Evolutionary conservation across 23 tunicate species (phyloP).

Genomic region (Diplosoma virens): DNA sequence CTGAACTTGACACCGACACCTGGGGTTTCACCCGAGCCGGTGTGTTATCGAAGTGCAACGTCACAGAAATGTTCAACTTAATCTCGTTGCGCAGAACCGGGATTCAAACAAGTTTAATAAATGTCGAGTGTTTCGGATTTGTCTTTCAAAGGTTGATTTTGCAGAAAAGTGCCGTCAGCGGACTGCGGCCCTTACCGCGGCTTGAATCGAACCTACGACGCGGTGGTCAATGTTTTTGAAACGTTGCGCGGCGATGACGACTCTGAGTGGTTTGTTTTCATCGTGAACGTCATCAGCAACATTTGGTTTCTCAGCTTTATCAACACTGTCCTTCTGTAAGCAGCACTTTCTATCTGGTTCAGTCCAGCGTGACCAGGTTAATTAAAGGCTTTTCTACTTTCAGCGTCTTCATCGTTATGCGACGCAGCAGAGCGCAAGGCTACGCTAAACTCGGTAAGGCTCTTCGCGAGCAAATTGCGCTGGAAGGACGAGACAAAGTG

Average conservation of each 20-base stretch:
- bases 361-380: too few species aligned
- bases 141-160: not conserved
- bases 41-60: too few species aligned
- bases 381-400: not conserved
- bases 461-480: slow-evolving; percentile 56
- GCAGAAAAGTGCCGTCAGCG: slow-evolving; percentile 52
- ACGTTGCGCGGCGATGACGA: not conserved
- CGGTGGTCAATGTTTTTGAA: slow-evolving; percentile 18
- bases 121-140: not conserved
- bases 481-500: slow-evolving; percentile 80
- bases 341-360: too few species aligned
- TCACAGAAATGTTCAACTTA: too few species aligned
- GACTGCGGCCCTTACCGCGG: slow-evolving; percentile 83
- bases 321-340: slow-evolving; percentile 40
- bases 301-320: slow-evolving; percentile 74
- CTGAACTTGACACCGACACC: too few species aligned
- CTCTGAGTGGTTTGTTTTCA: slow-evolving; percentile 47
- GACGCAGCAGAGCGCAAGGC: slow-evolving; percentile 44
- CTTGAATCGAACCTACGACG: slow-evolving; percentile 44
- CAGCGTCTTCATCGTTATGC: slow-evolving; percentile 41
- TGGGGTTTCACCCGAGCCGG: too few species aligned
- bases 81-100: too few species aligned
- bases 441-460: slow-evolving; percentile 24
- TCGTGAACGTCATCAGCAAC: slow-evolving; percentile 36
- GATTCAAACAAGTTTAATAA: too few species aligned